Percentiles rank a stretch among this genome's conserved stretches.
Evolutionary conservation across 2,113 vertebrate genomes (phyloP).

Genomic region (Tichodroma muraria): DNA sequence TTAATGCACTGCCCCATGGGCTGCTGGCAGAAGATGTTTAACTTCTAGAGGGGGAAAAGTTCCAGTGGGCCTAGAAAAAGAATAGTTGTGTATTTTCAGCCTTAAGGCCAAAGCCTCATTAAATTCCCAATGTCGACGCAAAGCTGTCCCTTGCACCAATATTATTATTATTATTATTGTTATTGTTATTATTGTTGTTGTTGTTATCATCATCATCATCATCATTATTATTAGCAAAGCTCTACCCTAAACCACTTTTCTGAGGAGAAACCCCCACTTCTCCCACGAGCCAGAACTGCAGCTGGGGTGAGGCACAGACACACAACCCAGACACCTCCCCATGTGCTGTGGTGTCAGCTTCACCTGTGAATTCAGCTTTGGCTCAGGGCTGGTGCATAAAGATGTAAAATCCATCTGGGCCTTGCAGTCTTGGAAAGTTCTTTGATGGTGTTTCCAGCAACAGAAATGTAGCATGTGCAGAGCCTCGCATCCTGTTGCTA

Average conservation of each 20-base stretch:
- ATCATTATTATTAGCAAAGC: not conserved
- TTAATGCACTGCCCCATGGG: not conserved
- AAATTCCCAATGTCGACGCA: not conserved
- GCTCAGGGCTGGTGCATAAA: not conserved
- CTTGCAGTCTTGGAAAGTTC: constrained; percentile 5
- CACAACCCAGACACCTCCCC: not conserved
- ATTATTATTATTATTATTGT: too few species aligned
- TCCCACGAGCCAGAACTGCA: not conserved
- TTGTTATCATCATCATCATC: not conserved
- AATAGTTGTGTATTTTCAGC: not conserved
- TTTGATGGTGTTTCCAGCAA: constrained; percentile 49
- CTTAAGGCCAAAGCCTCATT: not conserved
- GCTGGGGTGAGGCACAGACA: not conserved
- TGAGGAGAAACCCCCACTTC: not conserved
- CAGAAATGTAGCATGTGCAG: constrained; percentile 16
- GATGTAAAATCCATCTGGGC: constrained; percentile 25
- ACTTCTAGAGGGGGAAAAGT: not conserved
- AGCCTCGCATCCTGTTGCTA: constrained; percentile 19
- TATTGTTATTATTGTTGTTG: not conserved
- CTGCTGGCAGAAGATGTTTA: not conserved
- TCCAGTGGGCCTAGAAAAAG: not conserved
- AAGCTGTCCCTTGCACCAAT: not conserved
- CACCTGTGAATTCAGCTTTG: constrained; percentile 36
- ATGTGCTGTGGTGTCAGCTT: not conserved
- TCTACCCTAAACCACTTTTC: not conserved